Percentiles rank a stretch among this genome's conserved stretches.
Conservation (phyloP, 2,888 invertebrate genomes). For the Netelia inedita region DNA sequence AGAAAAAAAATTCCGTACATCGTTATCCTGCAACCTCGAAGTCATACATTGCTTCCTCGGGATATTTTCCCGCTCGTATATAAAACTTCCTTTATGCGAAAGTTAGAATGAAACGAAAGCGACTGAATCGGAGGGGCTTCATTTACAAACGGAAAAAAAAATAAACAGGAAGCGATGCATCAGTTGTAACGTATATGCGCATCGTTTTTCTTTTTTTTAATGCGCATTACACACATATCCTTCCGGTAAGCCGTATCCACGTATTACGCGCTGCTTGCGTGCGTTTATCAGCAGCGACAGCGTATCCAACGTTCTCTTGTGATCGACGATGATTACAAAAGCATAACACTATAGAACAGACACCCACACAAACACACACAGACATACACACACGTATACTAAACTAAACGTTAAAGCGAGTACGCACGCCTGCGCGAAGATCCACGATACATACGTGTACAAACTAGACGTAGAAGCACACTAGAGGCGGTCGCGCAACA, state of each 20-base stretch:
- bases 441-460: background rate
- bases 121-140: no score
- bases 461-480: background rate
- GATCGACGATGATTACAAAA: slow-evolving; percentile 10
- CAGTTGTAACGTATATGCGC: no score
- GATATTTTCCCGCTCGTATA: background rate
- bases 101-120: no score
- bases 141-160: no score
- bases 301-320: background rate
- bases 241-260: background rate
- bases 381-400: background rate
- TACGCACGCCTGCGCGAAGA: no score
- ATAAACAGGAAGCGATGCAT: no score
- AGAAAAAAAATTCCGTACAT: no score
- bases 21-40: no score
- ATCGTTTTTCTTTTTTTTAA: background rate
- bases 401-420: no score
- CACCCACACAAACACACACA: background rate
- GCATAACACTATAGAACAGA: background rate
- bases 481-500: slow-evolving; percentile 35
- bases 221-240: background rate
- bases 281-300: background rate
- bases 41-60: background rate
- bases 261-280: background rate
- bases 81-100: no score